Evolutionary conservation across 2,113 vertebrate species (phyloP).

Genomic region (Excalfactoria chinensis): DNA sequence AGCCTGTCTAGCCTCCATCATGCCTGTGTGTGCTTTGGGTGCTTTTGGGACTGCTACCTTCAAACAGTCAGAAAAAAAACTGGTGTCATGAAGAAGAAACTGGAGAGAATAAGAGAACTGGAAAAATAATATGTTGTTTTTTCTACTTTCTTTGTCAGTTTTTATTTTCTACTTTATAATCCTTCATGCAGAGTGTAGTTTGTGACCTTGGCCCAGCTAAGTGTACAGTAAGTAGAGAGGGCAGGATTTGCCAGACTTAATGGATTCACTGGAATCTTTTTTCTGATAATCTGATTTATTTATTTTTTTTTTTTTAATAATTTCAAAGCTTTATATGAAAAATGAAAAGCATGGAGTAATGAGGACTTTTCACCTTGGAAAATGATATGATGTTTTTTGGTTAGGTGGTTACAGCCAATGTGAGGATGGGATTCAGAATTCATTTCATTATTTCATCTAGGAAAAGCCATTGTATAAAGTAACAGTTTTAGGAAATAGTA

Average conservation of each 20-base stretch:
- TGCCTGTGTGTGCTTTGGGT: fast-evolving
- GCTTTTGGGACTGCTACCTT: neutral
- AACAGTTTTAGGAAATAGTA: neutral
- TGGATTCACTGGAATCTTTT: neutral
- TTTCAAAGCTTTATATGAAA: neutral
- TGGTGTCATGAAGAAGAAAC: neutral
- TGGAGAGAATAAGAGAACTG: neutral
- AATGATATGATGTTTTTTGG: neutral
- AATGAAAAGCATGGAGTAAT: neutral
- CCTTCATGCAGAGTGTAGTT: fast-evolving
- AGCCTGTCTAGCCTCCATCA: neutral
- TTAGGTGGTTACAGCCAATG: neutral
- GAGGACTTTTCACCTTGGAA: neutral
- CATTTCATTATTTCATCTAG: neutral
- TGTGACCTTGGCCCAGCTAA: neutral
- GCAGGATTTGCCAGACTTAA: neutral
- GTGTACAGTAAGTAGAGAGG: neutral
- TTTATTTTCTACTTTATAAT: neutral
- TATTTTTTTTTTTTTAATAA: no score
- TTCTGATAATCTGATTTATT: neutral
- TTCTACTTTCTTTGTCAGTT: neutral
- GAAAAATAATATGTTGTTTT: neutral
- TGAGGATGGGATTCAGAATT: neutral
- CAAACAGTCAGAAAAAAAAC: neutral
- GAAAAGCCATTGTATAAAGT: neutral